Percentiles rank a stretch among this genome's conserved stretches.
phyloP scores from a whole-genome alignment of 2,797 vertebrate species.

The Darevskia mixta region DNA sequence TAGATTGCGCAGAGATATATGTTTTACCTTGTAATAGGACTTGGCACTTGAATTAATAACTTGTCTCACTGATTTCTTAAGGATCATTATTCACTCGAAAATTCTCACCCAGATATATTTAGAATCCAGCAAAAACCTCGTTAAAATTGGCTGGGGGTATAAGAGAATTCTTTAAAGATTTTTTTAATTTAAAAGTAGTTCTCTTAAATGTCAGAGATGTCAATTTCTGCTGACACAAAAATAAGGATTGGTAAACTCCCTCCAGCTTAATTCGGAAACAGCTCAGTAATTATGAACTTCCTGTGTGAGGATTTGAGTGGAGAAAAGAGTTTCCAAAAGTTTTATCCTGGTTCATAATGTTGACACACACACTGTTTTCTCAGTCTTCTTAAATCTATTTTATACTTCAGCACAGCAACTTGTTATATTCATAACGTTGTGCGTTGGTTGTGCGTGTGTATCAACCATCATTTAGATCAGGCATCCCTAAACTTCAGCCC shows the following conservation, averaged over 20 bases:
- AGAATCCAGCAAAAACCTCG: conserved; percentile 62
- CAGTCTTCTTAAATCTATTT: not conserved
- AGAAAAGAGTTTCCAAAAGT: not conserved
- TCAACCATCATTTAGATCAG: too few relatives aligned
- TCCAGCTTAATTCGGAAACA: not conserved
- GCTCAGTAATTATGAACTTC: not conserved
- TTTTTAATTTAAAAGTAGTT: not conserved
- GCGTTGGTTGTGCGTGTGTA: too few relatives aligned
- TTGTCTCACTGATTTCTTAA: conserved; percentile 27
- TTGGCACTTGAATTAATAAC: conserved; percentile 51
- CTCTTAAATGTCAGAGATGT: conserved; percentile 29
- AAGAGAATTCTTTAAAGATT: conserved; percentile 35
- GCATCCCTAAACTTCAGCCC: too few relatives aligned
- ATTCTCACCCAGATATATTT: conserved; percentile 64
- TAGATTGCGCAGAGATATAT: not conserved
- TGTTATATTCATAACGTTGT: too few relatives aligned
- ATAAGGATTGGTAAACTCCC: not conserved
- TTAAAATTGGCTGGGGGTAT: conserved; percentile 62
- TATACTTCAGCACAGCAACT: too few relatives aligned
- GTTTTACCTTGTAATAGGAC: conserved; percentile 1
- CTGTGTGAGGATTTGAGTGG: not conserved
- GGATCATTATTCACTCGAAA: conserved; percentile 51
- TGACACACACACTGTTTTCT: not conserved
- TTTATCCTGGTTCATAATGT: not conserved
- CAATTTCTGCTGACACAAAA: not conserved